A percentile compares a stretch with the other conserved stretches of the same genome.
Conservation (phyloP, 1,140 invertebrate genomes). For the Aphaenogaster rudis region DNA sequence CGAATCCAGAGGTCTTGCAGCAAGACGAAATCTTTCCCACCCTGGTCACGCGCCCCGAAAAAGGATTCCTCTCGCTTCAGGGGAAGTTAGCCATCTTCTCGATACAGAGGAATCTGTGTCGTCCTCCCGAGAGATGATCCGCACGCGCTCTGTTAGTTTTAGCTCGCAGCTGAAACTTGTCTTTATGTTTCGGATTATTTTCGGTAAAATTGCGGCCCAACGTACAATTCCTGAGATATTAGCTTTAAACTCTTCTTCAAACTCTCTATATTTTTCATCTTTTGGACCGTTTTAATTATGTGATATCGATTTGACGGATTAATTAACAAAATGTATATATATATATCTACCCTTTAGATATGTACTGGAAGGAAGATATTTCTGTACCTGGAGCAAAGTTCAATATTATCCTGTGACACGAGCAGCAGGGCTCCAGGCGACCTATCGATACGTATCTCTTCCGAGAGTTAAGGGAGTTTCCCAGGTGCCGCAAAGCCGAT, state of each 20-base stretch:
- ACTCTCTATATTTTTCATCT: neutral
- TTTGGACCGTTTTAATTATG: neutral
- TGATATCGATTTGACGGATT: neutral
- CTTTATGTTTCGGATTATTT: constrained; percentile 38
- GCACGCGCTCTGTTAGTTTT: neutral
- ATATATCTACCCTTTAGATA: neutral
- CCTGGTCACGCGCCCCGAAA: constrained; percentile 19
- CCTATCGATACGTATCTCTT: constrained; percentile 69
- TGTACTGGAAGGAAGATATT: constrained; percentile 50
- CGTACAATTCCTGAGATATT: neutral
- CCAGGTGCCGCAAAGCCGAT: constrained; percentile 69
- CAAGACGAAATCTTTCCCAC: constrained; percentile 15
- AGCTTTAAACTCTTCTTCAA: neutral
- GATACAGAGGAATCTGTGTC: constrained; percentile 29
- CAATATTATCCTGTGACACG: constrained; percentile 56
- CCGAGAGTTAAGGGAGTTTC: constrained; percentile 58
- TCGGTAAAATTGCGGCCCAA: neutral
- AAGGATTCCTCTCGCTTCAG: constrained; percentile 23
- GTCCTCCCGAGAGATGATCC: constrained; percentile 3
- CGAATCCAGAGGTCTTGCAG: constrained; percentile 4
- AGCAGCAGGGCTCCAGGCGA: constrained; percentile 59
- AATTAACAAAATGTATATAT: constrained; percentile 21
- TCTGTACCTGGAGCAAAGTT: constrained; percentile 50
- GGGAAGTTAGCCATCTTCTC: neutral
- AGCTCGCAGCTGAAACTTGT: neutral